Base-by-base conservation (phyloP, 2,888 invertebrate genomes). In the Hypercompe scribonia region DNA sequence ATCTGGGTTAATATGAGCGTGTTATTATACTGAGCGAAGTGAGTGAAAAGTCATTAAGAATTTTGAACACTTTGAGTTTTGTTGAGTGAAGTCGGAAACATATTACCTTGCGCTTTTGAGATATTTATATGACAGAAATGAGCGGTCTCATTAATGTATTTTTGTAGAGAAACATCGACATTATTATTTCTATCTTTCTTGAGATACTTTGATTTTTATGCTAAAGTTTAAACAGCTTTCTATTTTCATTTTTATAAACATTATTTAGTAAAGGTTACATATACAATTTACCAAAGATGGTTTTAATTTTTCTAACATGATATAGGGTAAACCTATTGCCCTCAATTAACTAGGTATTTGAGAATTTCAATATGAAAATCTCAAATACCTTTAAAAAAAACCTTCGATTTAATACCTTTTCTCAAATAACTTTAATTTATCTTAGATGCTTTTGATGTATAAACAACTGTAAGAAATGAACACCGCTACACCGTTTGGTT, bases 1-100 rank as follows among this genome's bases (percentile, higher is more conserved):
- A 79, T 83, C 78, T 78, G 39, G 73, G 83, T 81, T 79, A 68
- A 68, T 69, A 70, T 71, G 68, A 68, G 64, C 58, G 64, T 74
- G 71, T 70, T 73, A 70, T 73, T 73, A 73, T 66, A 68, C 34
- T 50, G 34, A 66, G 70, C 15, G 66, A 73, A 74, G 36, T 67
- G 13, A 68, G 39, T 67, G 50, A 39, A 70, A 70, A 70, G 74
- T 71, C 21, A 68, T 74, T 74, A 74, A 68, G 46, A 71, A 68
- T 71, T 50, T 68, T 71, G 54, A 68, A 74, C 31, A 74, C 63
- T 68, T 70, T 54, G 65, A 65, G 58, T 61, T 42, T 21, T 18
- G 68, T 68, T 54, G 50, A 42, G 39, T 63, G 10, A 69, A 33
- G 33, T 15, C 28, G 31, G 63, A 42, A 69, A 63, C 46, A 65